Percentiles rank a stretch among this genome's conserved stretches.
These are phyloP conservation scores for Netta rufina DNA, from an alignment of 2,797 vertebrate species.

Conservation along the genomic window DNA sequence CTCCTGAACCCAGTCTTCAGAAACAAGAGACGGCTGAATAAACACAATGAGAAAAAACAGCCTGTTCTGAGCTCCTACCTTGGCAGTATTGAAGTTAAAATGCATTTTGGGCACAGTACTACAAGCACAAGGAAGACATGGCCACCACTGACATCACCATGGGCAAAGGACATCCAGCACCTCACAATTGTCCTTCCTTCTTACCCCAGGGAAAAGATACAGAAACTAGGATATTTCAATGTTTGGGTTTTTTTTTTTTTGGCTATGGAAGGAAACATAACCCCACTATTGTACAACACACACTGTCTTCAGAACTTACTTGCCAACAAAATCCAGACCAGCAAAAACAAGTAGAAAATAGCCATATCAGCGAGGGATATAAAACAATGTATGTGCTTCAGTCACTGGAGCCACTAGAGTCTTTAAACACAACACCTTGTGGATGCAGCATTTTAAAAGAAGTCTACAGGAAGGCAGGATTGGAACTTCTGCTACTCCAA, in stretches of 20 bases:
- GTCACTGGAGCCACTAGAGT: not conserved
- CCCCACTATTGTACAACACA: not conserved
- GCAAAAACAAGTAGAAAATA: not conserved
- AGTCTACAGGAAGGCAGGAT: not conserved
- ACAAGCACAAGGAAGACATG: rapidly evolving
- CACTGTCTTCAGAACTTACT: not conserved
- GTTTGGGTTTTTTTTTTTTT: no score
- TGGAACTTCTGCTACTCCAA: not conserved
- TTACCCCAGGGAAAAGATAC: not conserved
- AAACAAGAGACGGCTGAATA: conserved; percentile 57
- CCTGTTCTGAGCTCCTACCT: not conserved
- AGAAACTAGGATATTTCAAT: not conserved
- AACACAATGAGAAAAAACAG: conserved; percentile 38
- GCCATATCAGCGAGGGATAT: rapidly evolving
- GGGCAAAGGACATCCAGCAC: not conserved
- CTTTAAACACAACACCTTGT: not conserved
- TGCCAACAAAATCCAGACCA: not conserved
- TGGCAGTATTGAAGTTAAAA: not conserved
- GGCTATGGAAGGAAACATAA: not conserved
- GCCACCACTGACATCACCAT: not conserved
- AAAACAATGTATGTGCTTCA: not conserved
- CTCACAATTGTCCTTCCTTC: not conserved
- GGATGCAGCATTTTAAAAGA: not conserved
- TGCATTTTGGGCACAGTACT: not conserved
- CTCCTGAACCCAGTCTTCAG: conserved; percentile 24